These are phyloP conservation scores for Drosophila seguyi DNA, from an alignment of 1,140 invertebrate genomes.

Conservation along the genomic window DNA sequence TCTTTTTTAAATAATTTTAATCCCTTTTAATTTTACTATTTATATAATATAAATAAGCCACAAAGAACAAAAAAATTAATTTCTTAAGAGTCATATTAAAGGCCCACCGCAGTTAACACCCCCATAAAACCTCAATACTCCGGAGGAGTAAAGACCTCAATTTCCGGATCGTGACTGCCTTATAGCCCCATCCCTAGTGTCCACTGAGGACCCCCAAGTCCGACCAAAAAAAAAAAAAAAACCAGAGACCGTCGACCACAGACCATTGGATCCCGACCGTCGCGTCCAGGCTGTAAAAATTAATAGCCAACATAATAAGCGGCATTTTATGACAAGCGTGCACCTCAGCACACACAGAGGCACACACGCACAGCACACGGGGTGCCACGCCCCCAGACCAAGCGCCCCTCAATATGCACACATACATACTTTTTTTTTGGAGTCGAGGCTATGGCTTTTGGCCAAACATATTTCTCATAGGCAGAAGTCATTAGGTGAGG, in stretches of 20 bases:
- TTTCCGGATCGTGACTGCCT: not conserved
- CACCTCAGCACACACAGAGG: conserved; percentile 58
- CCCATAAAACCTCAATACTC: conserved; percentile 3
- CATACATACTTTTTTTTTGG: not conserved
- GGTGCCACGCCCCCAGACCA: conserved; percentile 50
- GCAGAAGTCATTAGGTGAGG: conserved; percentile 76
- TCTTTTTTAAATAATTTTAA: not conserved
- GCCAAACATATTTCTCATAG: conserved; percentile 57
- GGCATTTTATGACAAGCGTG: conserved; percentile 82
- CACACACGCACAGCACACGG: conserved; percentile 5
- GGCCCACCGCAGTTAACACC: conserved; percentile 8
- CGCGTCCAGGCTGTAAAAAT: conserved; percentile 80
- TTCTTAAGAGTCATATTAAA: not conserved
- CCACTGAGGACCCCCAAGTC: conserved; percentile 23
- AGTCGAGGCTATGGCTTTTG: conserved; percentile 15
- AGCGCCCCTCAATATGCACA: not conserved
- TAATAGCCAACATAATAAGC: conserved; percentile 83
- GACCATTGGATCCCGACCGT: conserved; percentile 48
- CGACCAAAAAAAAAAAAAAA: conserved; percentile 15
- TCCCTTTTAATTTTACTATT: no score
- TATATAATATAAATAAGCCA: not conserved
- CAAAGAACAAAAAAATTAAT: not conserved
- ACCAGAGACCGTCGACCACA: conserved; percentile 8
- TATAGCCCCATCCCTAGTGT: conserved; percentile 19
- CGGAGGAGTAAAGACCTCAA: not conserved